Percentiles rank a stretch among this genome's conserved stretches.
Conservation (phyloP, 2,113 vertebrate genomes). For the Microcebus lehilahytsara region DNA sequence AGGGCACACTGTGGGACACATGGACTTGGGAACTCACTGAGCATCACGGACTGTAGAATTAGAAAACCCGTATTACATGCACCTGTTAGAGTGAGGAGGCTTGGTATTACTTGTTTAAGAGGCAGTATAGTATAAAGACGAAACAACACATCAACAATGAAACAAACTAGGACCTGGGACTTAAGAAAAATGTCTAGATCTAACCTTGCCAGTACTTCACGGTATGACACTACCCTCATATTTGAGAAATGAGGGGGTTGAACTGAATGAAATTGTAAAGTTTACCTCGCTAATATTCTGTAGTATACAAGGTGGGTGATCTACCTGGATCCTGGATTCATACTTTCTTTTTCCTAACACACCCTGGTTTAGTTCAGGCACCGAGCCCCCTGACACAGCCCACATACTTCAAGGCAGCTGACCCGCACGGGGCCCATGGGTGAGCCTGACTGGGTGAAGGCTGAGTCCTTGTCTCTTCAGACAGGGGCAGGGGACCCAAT, state of each 20-base stretch:
- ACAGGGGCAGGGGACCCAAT: neutral
- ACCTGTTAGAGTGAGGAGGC: neutral
- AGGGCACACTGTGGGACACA: accelerated
- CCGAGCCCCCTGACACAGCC: neutral
- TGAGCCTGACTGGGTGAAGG: neutral
- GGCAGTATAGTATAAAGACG: neutral
- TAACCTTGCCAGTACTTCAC: neutral
- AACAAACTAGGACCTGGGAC: neutral
- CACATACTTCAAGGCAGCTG: neutral
- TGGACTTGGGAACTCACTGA: neutral
- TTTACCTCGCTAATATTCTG: neutral
- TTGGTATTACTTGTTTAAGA: neutral
- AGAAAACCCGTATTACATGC: neutral
- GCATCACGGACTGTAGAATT: neutral
- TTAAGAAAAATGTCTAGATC: neutral
- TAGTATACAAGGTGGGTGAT: neutral
- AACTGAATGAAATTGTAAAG: neutral
- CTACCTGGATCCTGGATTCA: neutral
- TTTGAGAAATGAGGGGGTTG: neutral
- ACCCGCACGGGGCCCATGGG: neutral
- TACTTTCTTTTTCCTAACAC: neutral
- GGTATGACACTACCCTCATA: no score
- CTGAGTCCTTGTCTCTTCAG: neutral
- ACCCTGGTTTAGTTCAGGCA: neutral
- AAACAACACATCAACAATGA: neutral